Conservation (phyloP, 2,113 vertebrate species). For the Menura novaehollandiae region DNA sequence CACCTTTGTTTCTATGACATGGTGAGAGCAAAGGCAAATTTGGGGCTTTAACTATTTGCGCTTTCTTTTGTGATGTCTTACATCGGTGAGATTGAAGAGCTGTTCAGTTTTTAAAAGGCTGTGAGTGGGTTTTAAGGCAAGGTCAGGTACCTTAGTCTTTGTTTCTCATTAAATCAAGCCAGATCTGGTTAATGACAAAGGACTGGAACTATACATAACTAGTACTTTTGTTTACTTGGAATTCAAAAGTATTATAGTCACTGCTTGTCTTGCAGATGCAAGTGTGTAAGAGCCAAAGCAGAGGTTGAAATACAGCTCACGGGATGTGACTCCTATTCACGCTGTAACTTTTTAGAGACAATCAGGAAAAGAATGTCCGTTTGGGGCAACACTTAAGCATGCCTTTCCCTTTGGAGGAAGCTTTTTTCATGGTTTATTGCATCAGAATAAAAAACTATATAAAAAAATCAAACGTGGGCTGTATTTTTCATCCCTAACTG, state of each 20-base stretch:
- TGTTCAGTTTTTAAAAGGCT: not conserved
- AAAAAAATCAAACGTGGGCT: not conserved
- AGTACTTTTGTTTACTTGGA: not conserved
- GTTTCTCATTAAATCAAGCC: not conserved
- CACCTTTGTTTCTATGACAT: not conserved
- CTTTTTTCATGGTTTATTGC: not conserved
- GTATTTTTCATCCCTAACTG: not conserved
- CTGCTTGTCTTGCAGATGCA: not conserved
- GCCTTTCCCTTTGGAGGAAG: not conserved
- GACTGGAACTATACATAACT: not conserved
- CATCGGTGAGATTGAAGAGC: not conserved
- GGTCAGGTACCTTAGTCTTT: not conserved
- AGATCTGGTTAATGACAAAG: not conserved
- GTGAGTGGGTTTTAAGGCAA: not conserved
- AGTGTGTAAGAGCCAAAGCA: not conserved
- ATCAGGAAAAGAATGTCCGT: not conserved
- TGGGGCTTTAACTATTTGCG: rapidly evolving
- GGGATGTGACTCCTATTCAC: not conserved
- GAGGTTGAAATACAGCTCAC: not conserved
- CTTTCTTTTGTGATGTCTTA: not conserved
- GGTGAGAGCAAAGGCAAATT: not conserved
- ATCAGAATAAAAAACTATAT: not conserved
- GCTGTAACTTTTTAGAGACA: rapidly evolving
- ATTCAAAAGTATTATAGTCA: not conserved
- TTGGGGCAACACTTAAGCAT: not conserved